Evolutionary conservation across 2,113 vertebrate genomes (phyloP), one percentile per base, ranked within the genome.

Genomic region (Alces alces): DNA sequence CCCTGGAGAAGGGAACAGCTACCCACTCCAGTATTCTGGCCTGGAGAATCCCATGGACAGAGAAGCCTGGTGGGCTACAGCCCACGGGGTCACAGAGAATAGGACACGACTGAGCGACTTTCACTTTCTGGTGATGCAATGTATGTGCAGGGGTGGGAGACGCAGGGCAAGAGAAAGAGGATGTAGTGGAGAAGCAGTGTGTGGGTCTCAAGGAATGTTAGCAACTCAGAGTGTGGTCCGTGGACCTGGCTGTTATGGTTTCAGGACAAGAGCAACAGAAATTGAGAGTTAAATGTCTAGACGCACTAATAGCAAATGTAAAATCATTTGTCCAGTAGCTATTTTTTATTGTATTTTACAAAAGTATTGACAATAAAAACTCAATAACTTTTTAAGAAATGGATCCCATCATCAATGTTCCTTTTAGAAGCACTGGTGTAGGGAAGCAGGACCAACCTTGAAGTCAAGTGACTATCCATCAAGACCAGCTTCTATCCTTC

Each of bases 221-320:
- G 52, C 61, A 1, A 0, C 14, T 78, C 58, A 7, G 23, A 30
- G 78, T 52, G 76, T 0, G 4, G 25, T 2, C 43, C 5, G 0
- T 0, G 39, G 36, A 12, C 45, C 39, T 23, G 23, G 33, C 3
- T 36, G 33, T 33, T 36, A 25, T 2, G 10, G 13, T 39, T 9
- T 17, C 25, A 7, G 3, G 28, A 66, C 21, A 50, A 64, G 28
- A 39, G 21, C 13, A 84, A 66, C 2, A 36, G 84, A 76, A 52
- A 45, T 23, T 5, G 3, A 60, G 30, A 47, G 16, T 12, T 33
- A 15, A 58, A 5, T 4, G n/a, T 89, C 47, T n/a, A 79, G 87
- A 87, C 43, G 57, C 8, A 25, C 21, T 33, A 8, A 21, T 8
- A 47, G 47, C 8, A 83, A 47, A 54, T 15, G 79, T 5, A 64